Evolutionary conservation across 2,888 invertebrate species (phyloP).

Genomic region (Argyra leucocephala): DNA sequence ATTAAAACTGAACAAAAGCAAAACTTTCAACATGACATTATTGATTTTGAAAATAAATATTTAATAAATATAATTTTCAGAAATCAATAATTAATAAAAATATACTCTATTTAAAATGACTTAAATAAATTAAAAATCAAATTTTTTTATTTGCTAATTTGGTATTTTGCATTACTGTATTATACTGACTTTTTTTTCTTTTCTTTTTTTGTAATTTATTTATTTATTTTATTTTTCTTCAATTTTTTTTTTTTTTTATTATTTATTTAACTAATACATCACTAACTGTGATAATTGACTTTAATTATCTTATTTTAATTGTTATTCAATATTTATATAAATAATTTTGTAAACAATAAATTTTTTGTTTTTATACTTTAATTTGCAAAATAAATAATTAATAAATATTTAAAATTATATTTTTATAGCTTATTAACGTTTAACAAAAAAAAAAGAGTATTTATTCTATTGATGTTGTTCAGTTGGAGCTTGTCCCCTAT

Average conservation of each 20-base stretch:
- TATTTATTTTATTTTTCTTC: neutral
- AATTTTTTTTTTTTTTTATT: neutral
- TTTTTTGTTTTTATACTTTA: no score
- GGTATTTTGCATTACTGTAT: neutral
- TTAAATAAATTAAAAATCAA: neutral
- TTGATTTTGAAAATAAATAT: no score
- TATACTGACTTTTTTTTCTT: no score
- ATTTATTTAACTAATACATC: no score
- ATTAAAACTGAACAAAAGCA: no score
- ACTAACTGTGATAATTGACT: neutral
- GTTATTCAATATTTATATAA: neutral
- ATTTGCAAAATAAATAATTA: neutral
- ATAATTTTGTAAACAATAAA: neutral
- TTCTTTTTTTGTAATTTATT: neutral
- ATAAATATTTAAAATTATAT: neutral
- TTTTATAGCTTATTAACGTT: neutral
- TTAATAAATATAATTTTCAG: no score
- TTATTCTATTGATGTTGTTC: conserved; percentile 16
- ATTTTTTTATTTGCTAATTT: neutral
- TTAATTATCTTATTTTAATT: neutral
- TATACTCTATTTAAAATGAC: neutral
- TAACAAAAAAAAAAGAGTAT: neutral
- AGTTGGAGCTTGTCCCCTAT: conserved; percentile 52
- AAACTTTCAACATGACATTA: no score
- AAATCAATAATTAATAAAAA: no score